Evolutionary conservation across 1,140 invertebrate genomes (phyloP), one percentile per base, ranked within the genome.

Genomic region (Ridgeia piscesae): DNA sequence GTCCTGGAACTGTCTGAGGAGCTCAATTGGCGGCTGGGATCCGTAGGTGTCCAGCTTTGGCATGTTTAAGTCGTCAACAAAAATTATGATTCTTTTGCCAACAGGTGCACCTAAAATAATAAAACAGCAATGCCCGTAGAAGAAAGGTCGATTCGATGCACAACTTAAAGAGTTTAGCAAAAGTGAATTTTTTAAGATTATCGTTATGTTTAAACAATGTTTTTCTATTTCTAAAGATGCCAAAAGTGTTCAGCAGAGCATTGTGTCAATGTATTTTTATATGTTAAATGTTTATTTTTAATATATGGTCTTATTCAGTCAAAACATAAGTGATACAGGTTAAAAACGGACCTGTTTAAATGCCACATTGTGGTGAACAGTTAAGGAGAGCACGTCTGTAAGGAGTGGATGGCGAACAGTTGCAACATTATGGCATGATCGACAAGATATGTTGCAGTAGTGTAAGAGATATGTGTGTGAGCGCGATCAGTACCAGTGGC

Each of bases 1-100:
- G 95, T 98, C 98, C 34, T 98, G 95, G 93, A 97, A 97, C 96
- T 98, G 98, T 91, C 98, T 97, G 93, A 95, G 95, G 89, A 96
- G 94, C 93, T 96, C 96, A 92, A 96, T 96, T 14, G 96, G 96
- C 0, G 96, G 96, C 93, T 96, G 96, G 14, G 96, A 96, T 1
- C 96, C 96, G 91, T 96, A 96, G 27, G 95, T 96, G 92, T 96
- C 96, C 50, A 95, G 94, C 94, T 96, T 96, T 48, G 96, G 95
- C 95, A 96, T 96, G 94, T 95, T 95, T 94, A 98, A 97, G 93
- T 96, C 96, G 93, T 96, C 96, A 93, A 96, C 95, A 92, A 96
- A 96, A 92, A 96, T 95, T 34, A 96, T 95, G 31, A 96, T 94
- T 6, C 95, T 92, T 92, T 96, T 96, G 2, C 94, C 95, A 91